Conservation (phyloP, 2,888 invertebrate species). For the Acrobasis consociella region DNA sequence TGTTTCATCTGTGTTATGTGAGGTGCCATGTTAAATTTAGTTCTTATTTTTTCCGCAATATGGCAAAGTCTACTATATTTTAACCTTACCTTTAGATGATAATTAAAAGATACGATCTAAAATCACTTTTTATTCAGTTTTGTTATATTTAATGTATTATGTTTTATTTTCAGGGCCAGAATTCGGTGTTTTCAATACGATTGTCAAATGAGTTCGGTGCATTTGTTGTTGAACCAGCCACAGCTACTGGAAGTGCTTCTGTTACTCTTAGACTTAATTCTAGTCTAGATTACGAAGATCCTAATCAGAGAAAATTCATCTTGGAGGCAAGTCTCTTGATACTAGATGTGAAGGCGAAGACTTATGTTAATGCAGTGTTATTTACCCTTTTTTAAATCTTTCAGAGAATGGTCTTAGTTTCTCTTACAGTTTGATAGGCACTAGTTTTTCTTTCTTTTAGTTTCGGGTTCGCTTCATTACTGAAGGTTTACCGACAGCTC, state of each 20-base stretch:
- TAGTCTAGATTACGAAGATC: slow-evolving; percentile 94
- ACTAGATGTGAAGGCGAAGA: background rate
- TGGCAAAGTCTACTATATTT: too few relatives aligned
- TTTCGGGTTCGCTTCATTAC: too few relatives aligned
- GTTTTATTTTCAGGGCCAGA: slow-evolving; percentile 85
- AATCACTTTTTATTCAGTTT: too few relatives aligned
- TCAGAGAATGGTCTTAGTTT: too few relatives aligned
- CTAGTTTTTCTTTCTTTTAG: too few relatives aligned
- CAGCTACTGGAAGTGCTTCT: slow-evolving; percentile 90
- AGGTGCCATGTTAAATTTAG: too few relatives aligned
- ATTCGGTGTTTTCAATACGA: slow-evolving; percentile 91
- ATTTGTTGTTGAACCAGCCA: slow-evolving; percentile 91
- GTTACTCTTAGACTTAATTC: slow-evolving; percentile 92
- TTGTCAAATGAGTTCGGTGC: slow-evolving; percentile 91
- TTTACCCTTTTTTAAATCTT: background rate
- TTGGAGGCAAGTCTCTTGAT: slow-evolving; percentile 82
- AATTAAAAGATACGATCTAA: too few relatives aligned
- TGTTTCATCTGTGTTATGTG: too few relatives aligned
- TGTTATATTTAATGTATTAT: background rate
- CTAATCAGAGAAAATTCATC: slow-evolving; percentile 95
- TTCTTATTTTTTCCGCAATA: too few relatives aligned
- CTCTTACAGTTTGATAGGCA: too few relatives aligned
- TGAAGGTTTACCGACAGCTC: too few relatives aligned
- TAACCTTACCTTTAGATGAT: too few relatives aligned
- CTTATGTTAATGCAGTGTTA: background rate